Evolutionary conservation across 2,888 invertebrate species (phyloP).

Genomic region (Cantharis flavilabris): DNA sequence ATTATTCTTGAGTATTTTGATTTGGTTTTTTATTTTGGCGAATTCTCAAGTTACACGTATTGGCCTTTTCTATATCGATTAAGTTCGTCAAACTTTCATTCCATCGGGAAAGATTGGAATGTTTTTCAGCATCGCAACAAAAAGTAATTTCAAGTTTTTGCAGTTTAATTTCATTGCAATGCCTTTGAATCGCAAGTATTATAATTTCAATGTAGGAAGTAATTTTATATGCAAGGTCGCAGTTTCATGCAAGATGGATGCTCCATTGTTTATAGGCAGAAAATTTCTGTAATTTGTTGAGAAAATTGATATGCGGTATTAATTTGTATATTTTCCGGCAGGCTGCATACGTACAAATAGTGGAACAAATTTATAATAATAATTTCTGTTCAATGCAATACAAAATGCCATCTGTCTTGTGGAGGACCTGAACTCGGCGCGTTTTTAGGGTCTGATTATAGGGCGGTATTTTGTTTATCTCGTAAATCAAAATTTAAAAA

Average conservation of each 20-base stretch:
- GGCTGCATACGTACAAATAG: neutral
- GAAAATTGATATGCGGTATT: neutral
- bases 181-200: neutral
- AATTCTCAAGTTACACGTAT: neutral
- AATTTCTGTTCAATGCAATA: neutral
- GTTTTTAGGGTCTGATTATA: neutral
- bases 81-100: neutral
- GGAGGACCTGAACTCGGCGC: too few species aligned
- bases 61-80: neutral
- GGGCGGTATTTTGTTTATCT: neutral
- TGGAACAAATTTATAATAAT: neutral
- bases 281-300: neutral
- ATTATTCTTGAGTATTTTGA: too few species aligned
- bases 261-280: neutral
- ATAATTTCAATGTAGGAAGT: neutral
- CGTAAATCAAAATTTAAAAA: neutral
- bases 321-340: neutral
- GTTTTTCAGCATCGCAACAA: neutral
- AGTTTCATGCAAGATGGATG: neutral
- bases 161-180: neutral
- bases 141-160: neutral
- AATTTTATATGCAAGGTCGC: neutral
- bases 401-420: too few species aligned
- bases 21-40: neutral
- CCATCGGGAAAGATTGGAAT: neutral